Percentiles rank a stretch among this genome's conserved stretches.
phyloP scores from a whole-genome alignment of 2,888 invertebrate species.

The Ommatoiulus sabulosus region DNA sequence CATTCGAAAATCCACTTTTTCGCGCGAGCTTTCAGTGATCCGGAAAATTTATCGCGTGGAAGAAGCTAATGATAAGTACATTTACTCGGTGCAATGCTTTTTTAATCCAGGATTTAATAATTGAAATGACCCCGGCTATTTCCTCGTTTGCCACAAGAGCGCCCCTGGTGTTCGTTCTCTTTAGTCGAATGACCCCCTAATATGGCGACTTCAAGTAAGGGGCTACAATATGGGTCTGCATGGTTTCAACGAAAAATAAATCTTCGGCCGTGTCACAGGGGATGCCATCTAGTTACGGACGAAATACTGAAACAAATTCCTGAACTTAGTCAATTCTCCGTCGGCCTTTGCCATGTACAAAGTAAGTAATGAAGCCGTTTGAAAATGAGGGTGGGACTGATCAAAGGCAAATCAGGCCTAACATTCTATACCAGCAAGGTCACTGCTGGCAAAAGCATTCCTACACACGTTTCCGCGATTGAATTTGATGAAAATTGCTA shows the following conservation, averaged over 20 bases:
- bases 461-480: not conserved
- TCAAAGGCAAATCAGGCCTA: constrained; percentile 45
- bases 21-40: not conserved
- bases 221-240: constrained; percentile 94
- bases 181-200: constrained; percentile 47
- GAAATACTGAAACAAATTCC: constrained; percentile 89
- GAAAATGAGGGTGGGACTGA: constrained; percentile 45
- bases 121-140: not conserved
- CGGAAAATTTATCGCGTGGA: not conserved
- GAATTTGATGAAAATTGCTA: not conserved
- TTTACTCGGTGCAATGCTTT: not conserved
- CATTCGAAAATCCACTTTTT: not conserved
- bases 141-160: not conserved
- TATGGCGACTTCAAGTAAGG: constrained; percentile 76
- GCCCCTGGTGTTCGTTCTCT: constrained; percentile 44
- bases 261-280: constrained; percentile 94
- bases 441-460: constrained; percentile 18
- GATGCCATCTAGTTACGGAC: constrained; percentile 96
- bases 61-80: not conserved
- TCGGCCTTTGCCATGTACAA: constrained; percentile 96
- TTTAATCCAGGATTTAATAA: not conserved
- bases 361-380: constrained; percentile 76
- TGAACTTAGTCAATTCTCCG: constrained; percentile 92
- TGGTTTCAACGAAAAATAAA: constrained; percentile 99
- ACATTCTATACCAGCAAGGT: constrained; percentile 45